phyloP scores from a whole-genome alignment of 1,140 invertebrate genomes.

The Temnothorax longispinosus region DNA sequence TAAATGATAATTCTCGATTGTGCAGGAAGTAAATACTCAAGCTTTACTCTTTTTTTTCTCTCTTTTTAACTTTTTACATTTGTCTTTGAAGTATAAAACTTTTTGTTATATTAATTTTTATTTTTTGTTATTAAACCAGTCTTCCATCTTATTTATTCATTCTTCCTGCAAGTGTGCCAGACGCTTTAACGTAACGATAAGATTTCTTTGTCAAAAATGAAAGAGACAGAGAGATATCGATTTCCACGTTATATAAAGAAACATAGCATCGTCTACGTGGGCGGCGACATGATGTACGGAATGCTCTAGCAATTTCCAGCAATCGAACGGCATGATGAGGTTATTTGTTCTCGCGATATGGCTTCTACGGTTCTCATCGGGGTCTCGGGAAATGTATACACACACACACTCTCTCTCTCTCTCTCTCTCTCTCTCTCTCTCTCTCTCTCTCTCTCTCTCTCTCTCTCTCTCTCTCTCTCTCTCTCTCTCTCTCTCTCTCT shows the following conservation, averaged over 20 bases:
- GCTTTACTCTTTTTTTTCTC: not conserved
- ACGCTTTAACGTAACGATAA: not conserved
- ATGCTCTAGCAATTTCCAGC: slow-evolving; percentile 49
- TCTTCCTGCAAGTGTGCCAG: not conserved
- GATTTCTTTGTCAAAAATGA: not conserved
- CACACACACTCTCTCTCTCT: no score
- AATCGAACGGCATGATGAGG: slow-evolving; percentile 56
- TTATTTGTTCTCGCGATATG: slow-evolving; percentile 57
- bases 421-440: not conserved
- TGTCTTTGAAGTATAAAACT: not conserved
- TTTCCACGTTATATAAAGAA: slow-evolving; percentile 39
- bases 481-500: not conserved
- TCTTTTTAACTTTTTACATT: not conserved
- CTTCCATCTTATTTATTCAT: slow-evolving; percentile 13
- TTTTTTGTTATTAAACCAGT: not conserved
- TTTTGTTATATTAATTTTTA: not conserved
- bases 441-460: no score
- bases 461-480: not conserved
- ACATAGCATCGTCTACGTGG: not conserved
- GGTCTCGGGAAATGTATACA: slow-evolving; percentile 22
- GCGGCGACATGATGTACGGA: slow-evolving; percentile 9
- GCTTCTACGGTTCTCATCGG: slow-evolving; percentile 23
- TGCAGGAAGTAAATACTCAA: not conserved
- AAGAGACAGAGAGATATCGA: slow-evolving; percentile 6
- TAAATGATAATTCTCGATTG: not conserved